phyloP scores from a whole-genome alignment of 23 tunicate genomes.

The Halocynthia aurantium region DNA sequence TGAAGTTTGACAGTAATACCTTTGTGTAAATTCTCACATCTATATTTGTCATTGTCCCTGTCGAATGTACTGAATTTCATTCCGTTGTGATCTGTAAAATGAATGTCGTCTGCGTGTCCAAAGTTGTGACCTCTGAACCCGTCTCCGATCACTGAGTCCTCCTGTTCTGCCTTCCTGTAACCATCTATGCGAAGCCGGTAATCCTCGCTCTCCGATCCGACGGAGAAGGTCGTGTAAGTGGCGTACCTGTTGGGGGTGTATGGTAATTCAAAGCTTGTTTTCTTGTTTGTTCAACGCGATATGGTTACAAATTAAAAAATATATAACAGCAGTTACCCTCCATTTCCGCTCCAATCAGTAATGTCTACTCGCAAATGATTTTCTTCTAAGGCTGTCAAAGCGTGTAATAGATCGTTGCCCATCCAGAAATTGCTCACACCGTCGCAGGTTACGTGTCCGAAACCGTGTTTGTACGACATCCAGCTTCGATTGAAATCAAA shows the following conservation, averaged over 20 bases:
- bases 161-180: conserved; percentile 17
- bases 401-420: conserved; percentile 38
- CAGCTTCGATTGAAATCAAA: conserved; percentile 51
- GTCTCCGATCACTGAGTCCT: conserved; percentile 37
- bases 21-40: conserved; percentile 5
- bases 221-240: conserved; percentile 35
- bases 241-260: conserved; percentile 22
- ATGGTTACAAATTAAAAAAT: too few relatives aligned
- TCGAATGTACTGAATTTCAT: conserved; percentile 48
- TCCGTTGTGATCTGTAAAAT: conserved; percentile 36
- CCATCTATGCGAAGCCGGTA: conserved; percentile 33
- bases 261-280: neutral
- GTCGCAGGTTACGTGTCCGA: conserved; percentile 35
- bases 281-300: too few relatives aligned
- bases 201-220: conserved; percentile 26
- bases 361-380: conserved; percentile 46
- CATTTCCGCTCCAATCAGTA: conserved; percentile 27
- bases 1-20: neutral
- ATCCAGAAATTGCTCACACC: conserved; percentile 43
- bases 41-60: conserved; percentile 41
- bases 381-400: conserved; percentile 26
- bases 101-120: conserved; percentile 30
- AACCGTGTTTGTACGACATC: conserved; percentile 42
- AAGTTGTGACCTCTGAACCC: conserved; percentile 43
- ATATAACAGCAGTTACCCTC: conserved; percentile 18